Percentiles rank a stretch among this genome's conserved stretches.
Conservation (phyloP, 2,888 invertebrate species). For the Chaetogeoica ovagalla region DNA sequence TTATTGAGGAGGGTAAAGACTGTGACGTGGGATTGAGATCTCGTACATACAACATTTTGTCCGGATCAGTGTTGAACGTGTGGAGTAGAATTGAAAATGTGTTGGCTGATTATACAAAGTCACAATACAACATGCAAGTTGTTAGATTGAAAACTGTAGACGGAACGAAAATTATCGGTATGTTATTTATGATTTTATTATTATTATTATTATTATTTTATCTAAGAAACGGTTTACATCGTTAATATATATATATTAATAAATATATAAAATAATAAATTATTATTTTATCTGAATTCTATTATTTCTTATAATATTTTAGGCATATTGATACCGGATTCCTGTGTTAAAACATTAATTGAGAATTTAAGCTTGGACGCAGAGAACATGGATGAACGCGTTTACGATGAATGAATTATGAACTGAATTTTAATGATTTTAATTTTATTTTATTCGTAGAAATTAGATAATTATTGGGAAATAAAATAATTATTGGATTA, state of each 20-base stretch:
- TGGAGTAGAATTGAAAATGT: slow-evolving; percentile 94
- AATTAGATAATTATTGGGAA: background rate
- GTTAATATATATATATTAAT: background rate
- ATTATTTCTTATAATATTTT: slow-evolving; percentile 56
- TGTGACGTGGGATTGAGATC: slow-evolving; percentile 94
- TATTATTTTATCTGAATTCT: slow-evolving; percentile 30
- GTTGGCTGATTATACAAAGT: slow-evolving; percentile 73
- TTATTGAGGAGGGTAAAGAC: slow-evolving; percentile 71
- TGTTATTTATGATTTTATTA: slow-evolving; percentile 59
- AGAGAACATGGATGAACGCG: slow-evolving; percentile 60
- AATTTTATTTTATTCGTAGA: too few relatives aligned
- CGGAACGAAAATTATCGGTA: slow-evolving; percentile 87
- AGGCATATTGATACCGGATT: slow-evolving; percentile 87
- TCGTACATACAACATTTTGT: slow-evolving; percentile 89
- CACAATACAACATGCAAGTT: slow-evolving; percentile 92
- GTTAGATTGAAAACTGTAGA: slow-evolving; percentile 87
- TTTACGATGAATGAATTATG: slow-evolving; percentile 29
- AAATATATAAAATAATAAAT: too few relatives aligned
- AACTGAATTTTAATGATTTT: background rate
- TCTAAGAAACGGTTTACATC: background rate
- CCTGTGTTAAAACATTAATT: slow-evolving; percentile 77
- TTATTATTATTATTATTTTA: background rate
- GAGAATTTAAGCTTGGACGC: slow-evolving; percentile 80
- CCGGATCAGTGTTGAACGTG: slow-evolving; percentile 95
- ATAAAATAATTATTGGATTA: background rate